Conservation (phyloP, 30 jellyfish, hydroid and myxozoan species). For the Aurelia sp. region DNA sequence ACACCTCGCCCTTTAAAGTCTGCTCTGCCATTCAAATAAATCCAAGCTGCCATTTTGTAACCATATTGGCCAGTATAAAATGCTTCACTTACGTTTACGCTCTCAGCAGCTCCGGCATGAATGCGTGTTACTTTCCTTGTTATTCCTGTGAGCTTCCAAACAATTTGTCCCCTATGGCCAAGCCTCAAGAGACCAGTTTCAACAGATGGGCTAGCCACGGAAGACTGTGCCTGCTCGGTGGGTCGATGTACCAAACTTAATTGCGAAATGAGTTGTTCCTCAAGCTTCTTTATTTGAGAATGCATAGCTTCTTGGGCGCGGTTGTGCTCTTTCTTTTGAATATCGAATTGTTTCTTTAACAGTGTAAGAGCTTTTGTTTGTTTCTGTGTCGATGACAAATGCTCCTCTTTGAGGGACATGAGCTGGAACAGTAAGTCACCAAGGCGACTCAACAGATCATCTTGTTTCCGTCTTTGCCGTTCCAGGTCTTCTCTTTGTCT, state of each 20-base stretch:
- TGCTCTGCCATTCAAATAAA: conserved; percentile 93
- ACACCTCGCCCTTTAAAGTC: conserved; percentile 78
- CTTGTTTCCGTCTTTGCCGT: conserved; percentile 81
- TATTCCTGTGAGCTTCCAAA: conserved; percentile 85
- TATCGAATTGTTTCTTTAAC: conserved; percentile 84
- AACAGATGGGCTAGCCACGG: neutral
- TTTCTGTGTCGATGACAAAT: conserved; percentile 76
- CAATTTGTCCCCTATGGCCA: conserved; percentile 51
- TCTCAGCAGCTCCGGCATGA: conserved; percentile 86
- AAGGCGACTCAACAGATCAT: conserved; percentile 69
- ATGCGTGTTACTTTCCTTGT: conserved; percentile 79
- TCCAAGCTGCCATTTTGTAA: conserved; percentile 92
- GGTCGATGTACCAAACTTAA: neutral
- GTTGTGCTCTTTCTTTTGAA: conserved; percentile 72
- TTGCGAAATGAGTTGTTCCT: conserved; percentile 49
- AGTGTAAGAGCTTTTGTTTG: conserved; percentile 88
- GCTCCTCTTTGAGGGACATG: conserved; percentile 90
- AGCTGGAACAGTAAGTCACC: conserved; percentile 88
- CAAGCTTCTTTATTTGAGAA: conserved; percentile 67
- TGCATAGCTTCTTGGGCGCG: conserved; percentile 75
- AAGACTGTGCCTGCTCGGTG: neutral
- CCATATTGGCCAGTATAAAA: conserved; percentile 87
- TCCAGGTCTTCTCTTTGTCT: conserved; percentile 82
- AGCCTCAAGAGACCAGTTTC: too few species aligned
- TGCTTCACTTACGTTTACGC: conserved; percentile 76